Evolutionary conservation across 2,888 invertebrate genomes (phyloP).

Genomic region (Limenitis camilla): DNA sequence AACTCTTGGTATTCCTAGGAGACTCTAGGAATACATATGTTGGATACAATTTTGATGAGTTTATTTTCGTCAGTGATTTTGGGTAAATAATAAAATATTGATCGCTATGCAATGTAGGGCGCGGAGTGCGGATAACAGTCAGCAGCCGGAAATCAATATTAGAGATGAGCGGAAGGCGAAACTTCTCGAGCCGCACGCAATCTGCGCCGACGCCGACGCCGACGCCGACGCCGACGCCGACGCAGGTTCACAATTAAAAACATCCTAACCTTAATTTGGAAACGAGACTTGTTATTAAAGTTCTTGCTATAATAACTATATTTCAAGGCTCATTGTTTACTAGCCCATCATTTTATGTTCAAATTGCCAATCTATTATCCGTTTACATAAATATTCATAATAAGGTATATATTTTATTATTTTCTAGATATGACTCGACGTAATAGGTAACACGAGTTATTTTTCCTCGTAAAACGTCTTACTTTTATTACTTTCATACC

Average conservation of each 20-base stretch:
- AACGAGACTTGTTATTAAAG: slow-evolving; percentile 4
- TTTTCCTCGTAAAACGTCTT: background rate
- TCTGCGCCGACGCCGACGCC: slow-evolving; percentile 27
- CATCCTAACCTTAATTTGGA: slow-evolving; percentile 3
- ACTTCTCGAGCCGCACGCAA: slow-evolving; percentile 48
- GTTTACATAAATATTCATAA: background rate
- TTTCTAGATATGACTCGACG: background rate
- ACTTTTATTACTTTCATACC: background rate
- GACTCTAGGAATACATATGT: too few species aligned
- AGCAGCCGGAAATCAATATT: slow-evolving; percentile 32
- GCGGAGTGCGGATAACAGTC: slow-evolving; percentile 19
- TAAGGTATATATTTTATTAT: background rate
- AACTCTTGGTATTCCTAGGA: too few species aligned
- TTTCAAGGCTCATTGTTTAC: too few species aligned
- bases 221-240: slow-evolving; percentile 29
- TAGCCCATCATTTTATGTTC: too few species aligned
- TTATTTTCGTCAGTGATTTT: too few species aligned
- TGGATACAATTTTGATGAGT: too few species aligned
- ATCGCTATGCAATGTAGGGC: slow-evolving; percentile 23
- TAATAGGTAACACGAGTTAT: background rate
- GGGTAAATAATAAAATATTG: slow-evolving; percentile 9
- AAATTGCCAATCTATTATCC: too few species aligned
- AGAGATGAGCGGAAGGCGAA: slow-evolving; percentile 59
- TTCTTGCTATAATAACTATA: background rate
- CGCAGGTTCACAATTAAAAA: slow-evolving; percentile 4